Evolutionary conservation across 2,113 vertebrate species (phyloP).

Genomic region (Misgurnus mizolepis): DNA sequence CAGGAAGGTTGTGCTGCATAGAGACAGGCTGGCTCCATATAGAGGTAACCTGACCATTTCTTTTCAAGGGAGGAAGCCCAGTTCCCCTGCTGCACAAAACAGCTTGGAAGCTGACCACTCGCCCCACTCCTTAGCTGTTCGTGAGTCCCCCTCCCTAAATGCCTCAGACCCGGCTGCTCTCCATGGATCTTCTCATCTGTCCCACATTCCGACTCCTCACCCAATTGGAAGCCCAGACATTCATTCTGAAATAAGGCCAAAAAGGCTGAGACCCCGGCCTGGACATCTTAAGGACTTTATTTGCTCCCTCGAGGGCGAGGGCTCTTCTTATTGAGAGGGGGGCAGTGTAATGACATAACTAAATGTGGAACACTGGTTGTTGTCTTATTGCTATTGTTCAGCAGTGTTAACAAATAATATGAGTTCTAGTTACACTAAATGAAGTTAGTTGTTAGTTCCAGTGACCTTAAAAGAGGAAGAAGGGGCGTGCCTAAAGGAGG

Average conservation of each 20-base stretch:
- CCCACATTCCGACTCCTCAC: not conserved
- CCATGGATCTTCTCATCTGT: not conserved
- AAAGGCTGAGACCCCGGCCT: not conserved
- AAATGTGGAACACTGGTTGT: too few relatives aligned
- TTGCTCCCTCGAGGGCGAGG: not conserved
- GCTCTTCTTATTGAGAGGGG: too few relatives aligned
- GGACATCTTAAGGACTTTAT: not conserved
- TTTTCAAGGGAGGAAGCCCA: not conserved
- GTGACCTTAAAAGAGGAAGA: too few relatives aligned
- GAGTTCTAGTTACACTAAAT: too few relatives aligned
- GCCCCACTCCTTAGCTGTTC: not conserved
- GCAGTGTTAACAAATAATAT: too few relatives aligned
- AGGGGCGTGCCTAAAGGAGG: too few relatives aligned
- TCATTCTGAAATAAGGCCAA: not conserved
- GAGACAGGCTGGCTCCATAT: not conserved
- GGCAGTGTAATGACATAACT: too few relatives aligned
- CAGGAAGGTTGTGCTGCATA: not conserved
- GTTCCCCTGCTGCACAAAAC: not conserved
- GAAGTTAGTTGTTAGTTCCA: too few relatives aligned
- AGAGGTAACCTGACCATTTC: not conserved
- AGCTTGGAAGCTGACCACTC: not conserved
- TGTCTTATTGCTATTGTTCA: too few relatives aligned
- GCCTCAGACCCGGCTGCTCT: not conserved
- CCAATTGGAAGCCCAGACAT: not conserved
- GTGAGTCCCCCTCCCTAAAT: not conserved